Conservation (phyloP, 2,888 invertebrate genomes). For the Watsonalla cultraria region DNA sequence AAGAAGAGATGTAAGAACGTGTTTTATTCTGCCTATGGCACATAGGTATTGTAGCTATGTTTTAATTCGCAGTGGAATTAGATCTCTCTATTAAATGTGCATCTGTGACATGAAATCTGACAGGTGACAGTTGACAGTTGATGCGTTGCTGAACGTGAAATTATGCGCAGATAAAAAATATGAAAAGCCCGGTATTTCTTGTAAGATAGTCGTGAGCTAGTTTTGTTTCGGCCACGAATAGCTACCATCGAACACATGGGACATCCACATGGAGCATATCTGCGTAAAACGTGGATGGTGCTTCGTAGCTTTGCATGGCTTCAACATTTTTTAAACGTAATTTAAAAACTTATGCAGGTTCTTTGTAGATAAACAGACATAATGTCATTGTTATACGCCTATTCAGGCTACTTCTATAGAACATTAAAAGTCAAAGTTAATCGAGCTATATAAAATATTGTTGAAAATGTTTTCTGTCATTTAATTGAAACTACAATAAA, state of each 20-base stretch:
- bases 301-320: background rate
- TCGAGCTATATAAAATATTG: background rate
- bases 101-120: too few relatives aligned
- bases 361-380: too few relatives aligned
- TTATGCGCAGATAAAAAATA: background rate
- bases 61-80: too few relatives aligned
- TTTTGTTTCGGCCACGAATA: conserved; percentile 18
- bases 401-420: too few relatives aligned
- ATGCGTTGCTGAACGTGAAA: too few relatives aligned
- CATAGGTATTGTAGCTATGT: too few relatives aligned
- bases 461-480: background rate
- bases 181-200: conserved; percentile 6
- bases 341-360: background rate
- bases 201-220: conserved; percentile 10
- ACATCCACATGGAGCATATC: background rate
- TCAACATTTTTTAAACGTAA: background rate
- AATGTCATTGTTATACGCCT: too few relatives aligned
- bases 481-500: background rate
- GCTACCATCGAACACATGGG: conserved; percentile 11
- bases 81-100: too few relatives aligned
- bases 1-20: too few relatives aligned
- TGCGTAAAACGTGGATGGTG: background rate
- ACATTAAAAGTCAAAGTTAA: background rate
- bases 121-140: too few relatives aligned
- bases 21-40: too few relatives aligned